Evolutionary conservation across 2,797 vertebrate genomes (phyloP), one percentile per base, ranked within the genome.

Genomic region (Spondyliosoma cantharus): DNA sequence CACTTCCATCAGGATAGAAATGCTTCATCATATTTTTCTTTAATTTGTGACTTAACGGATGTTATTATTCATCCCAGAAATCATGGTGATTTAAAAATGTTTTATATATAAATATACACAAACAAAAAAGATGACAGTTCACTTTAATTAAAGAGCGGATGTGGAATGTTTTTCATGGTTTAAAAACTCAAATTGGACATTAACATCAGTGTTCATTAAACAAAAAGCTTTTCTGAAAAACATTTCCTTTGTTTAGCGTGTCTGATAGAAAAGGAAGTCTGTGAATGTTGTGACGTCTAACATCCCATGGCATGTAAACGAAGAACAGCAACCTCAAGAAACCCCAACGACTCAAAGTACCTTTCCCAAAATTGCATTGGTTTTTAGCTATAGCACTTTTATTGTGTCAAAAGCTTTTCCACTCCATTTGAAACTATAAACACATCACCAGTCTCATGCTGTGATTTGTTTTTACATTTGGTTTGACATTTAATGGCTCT

Each of bases 391-490:
- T 15, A 63, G 16, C 14, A 11, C 54, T n/a, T 67, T 61, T 62
- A 45, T 60, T 71, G 37, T 53, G 54, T 49, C 43, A 57, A 63
- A 84, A 57, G 46, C 19, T 9, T 71, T 80, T 83, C 45, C 46
- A 74, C 64, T 70, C 76, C 57, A 69, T 78, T 79, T 80, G 65
- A 80, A 74, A 37, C 43, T 60, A 75, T 67, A 83, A 72, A 83
- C 43, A 78, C 59, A 78, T 83, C 67, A 67, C 13, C 42, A 52
- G 32, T 57, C 54, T 61, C 75, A 67, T 45, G 63, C 70, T 76
- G 74, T 71, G 61, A 79, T 84, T 81, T 85, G 53, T 74, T 75
- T 81, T 78, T 77, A 81, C 49, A 50, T 88, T 62, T 79, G 69
- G 67, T 70, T 83, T 81, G 67, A 78, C 78, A 85, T 83, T 70